phyloP scores from a whole-genome alignment of 2,888 invertebrate genomes.

The Drosophila demipolita region DNA sequence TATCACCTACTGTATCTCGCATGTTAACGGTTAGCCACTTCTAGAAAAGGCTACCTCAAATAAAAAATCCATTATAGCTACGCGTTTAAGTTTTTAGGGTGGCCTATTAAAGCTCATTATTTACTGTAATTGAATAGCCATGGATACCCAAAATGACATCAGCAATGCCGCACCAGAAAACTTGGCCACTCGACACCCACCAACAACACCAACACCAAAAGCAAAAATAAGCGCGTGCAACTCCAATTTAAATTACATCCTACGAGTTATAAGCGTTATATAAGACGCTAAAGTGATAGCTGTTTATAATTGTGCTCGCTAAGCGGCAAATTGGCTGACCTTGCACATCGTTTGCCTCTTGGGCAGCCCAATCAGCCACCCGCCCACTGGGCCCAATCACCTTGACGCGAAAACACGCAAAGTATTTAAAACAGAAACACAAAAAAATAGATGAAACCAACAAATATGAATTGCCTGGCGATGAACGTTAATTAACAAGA shows the following conservation, averaged over 20 bases:
- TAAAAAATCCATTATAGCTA: conserved; percentile 25
- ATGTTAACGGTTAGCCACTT: neutral
- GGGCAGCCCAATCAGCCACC: conserved; percentile 30
- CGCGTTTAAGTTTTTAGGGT: conserved; percentile 17
- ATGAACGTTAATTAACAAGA: conserved; percentile 70
- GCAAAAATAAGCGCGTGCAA: conserved; percentile 36
- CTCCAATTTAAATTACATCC: conserved; percentile 72
- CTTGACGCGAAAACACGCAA: conserved; percentile 50
- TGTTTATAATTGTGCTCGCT: conserved; percentile 59
- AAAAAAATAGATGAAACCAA: neutral
- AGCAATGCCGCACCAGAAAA: conserved; percentile 20
- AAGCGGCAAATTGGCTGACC: conserved; percentile 52
- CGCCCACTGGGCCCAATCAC: conserved; percentile 50
- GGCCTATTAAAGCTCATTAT: conserved; percentile 52
- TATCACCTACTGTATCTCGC: neutral
- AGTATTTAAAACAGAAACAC: conserved; percentile 35
- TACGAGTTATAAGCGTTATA: conserved; percentile 62
- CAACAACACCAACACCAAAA: conserved; percentile 2
- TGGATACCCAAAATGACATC: conserved; percentile 55
- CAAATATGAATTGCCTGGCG: conserved; percentile 16
- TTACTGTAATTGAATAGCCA: conserved; percentile 53
- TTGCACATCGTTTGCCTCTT: conserved; percentile 37
- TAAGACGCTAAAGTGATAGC: conserved; percentile 41
- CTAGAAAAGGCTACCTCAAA: conserved; percentile 2
- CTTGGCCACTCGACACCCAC: conserved; percentile 2